Conservation (phyloP, 2,888 invertebrate species). For the Mythimna impura region DNA sequence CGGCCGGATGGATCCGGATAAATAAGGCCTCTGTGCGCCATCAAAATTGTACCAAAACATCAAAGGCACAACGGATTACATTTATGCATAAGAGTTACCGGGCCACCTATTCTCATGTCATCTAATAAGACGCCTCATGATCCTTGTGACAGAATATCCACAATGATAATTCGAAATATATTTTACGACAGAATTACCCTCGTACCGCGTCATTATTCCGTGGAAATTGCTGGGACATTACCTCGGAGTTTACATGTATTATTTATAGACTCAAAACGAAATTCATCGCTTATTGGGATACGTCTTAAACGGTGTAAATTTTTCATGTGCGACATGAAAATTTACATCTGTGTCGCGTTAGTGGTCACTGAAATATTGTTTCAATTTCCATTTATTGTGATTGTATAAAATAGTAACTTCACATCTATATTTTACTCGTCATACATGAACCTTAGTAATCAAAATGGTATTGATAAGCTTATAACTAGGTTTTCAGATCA, state of each 20-base stretch:
- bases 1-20: conserved; percentile 59
- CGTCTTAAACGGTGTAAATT: conserved; percentile 24
- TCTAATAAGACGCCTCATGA: conserved; percentile 54
- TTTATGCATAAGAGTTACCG: conserved; percentile 63
- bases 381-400: background rate
- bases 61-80: conserved; percentile 68
- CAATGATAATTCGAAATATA: conserved; percentile 54
- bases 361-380: conserved; percentile 8
- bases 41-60: conserved; percentile 62
- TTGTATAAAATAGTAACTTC: background rate
- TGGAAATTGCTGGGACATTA: conserved; percentile 38
- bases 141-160: conserved; percentile 33
- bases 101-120: conserved; percentile 51
- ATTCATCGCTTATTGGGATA: conserved; percentile 30
- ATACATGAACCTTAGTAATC: too few species aligned
- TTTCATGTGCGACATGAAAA: conserved; percentile 12
- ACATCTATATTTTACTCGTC: background rate
- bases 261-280: conserved; percentile 43
- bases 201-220: conserved; percentile 45
- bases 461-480: too few species aligned
- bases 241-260: conserved; percentile 29
- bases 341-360: conserved; percentile 13
- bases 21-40: conserved; percentile 50
- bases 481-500: background rate
- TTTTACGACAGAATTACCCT: conserved; percentile 45